Evolutionary conservation across 2,113 vertebrate species (phyloP).

Genomic region (Blennius ocellaris): DNA sequence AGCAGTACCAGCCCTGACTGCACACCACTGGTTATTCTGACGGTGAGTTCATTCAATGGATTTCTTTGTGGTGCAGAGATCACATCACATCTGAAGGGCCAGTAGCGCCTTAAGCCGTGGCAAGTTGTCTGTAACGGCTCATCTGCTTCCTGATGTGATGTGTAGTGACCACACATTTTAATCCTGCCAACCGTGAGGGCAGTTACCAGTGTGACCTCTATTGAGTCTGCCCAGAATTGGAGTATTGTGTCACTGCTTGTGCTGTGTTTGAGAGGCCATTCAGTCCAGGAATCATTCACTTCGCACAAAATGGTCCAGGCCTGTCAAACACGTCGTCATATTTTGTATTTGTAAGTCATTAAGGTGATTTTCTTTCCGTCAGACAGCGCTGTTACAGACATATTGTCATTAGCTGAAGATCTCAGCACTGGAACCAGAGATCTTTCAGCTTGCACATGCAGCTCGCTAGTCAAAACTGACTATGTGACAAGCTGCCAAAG

Average conservation of each 20-base stretch:
- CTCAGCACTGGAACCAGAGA: neutral
- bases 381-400: neutral
- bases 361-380: neutral
- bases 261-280: neutral
- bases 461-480: neutral
- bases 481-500: neutral
- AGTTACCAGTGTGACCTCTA: constrained; percentile 42
- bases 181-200: constrained; percentile 35
- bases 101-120: constrained; percentile 30
- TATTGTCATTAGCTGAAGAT: neutral
- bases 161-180: constrained; percentile 56
- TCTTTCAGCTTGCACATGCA: neutral
- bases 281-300: constrained; percentile 6
- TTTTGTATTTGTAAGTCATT: neutral
- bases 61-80: constrained; percentile 1
- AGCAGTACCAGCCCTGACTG: too few species aligned
- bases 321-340: neutral
- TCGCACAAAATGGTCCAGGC: neutral
- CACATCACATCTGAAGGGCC: constrained; percentile 16
- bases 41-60: neutral
- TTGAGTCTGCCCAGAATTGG: constrained; percentile 17
- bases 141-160: constrained; percentile 60
- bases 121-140: constrained; percentile 55
- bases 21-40: neutral
- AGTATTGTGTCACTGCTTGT: neutral